Conservation (phyloP, 1,140 invertebrate species). For the Lerema accius region DNA sequence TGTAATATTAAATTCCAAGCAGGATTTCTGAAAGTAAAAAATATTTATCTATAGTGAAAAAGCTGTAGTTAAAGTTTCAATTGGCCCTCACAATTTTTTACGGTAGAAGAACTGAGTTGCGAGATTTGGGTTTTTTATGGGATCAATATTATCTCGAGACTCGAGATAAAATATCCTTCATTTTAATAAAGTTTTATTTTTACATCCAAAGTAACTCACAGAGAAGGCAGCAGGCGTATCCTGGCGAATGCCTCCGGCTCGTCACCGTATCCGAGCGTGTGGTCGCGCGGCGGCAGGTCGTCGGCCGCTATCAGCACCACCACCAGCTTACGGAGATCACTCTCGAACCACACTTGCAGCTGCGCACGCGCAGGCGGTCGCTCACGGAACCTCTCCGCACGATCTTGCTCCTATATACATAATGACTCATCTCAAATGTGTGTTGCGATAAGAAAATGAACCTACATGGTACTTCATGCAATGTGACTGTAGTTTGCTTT, state of each 20-base stretch:
- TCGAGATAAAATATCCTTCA: too few relatives aligned
- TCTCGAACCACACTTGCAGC: conserved; percentile 93
- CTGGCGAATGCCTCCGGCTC: conserved; percentile 92
- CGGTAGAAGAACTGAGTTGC: too few relatives aligned
- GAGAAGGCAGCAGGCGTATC: conserved; percentile 89
- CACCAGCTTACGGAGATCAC: conserved; percentile 90
- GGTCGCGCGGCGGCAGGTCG: conserved; percentile 90
- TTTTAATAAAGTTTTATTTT: too few relatives aligned
- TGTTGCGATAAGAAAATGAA: not conserved
- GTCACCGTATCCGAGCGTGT: conserved; percentile 88
- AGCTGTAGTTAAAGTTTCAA: too few relatives aligned
- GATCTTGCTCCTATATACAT: conserved; percentile 69
- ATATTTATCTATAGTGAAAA: too few relatives aligned
- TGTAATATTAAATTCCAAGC: too few relatives aligned
- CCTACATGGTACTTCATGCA: not conserved
- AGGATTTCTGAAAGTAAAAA: too few relatives aligned
- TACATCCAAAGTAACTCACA: too few relatives aligned
- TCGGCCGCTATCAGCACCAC: conserved; percentile 92
- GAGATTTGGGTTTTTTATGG: too few relatives aligned
- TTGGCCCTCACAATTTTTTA: too few relatives aligned
- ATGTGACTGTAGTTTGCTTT: conserved; percentile 12
- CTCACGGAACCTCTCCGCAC: conserved; percentile 88
- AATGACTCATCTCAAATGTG: not conserved
- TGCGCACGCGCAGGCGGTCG: conserved; percentile 90
- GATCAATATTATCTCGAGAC: too few relatives aligned